Conservation (phyloP, 2,888 invertebrate species). For the Xestia xanthographa region DNA sequence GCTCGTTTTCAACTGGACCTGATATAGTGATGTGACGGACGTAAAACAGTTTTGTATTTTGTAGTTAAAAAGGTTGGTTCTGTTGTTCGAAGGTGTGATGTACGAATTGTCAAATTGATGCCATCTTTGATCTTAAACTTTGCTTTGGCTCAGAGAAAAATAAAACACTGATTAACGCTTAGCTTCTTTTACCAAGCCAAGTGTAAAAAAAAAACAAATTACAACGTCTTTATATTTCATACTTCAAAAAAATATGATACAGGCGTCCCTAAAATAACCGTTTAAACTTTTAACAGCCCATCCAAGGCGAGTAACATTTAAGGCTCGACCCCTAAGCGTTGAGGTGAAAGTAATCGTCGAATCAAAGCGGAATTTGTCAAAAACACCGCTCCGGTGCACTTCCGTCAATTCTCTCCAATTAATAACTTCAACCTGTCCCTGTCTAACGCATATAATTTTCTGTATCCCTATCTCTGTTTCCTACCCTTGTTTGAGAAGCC, state of each 20-base stretch:
- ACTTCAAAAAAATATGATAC: slow-evolving; percentile 62
- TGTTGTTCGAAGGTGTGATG: background rate
- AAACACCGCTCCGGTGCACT: slow-evolving; percentile 88
- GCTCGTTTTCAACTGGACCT: background rate
- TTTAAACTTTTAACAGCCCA: slow-evolving; percentile 71
- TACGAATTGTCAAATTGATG: background rate
- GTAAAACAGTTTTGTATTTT: background rate
- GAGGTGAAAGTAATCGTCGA: slow-evolving; percentile 89
- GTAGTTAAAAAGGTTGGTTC: too few species aligned
- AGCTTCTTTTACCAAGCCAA: slow-evolving; percentile 10
- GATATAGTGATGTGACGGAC: background rate
- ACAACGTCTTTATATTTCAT: slow-evolving; percentile 53
- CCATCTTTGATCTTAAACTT: background rate
- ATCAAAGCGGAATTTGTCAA: slow-evolving; percentile 91
- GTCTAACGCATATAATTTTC: slow-evolving; percentile 62
- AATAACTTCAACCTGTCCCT: slow-evolving; percentile 83
- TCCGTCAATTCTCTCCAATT: slow-evolving; percentile 90
- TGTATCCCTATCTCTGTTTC: slow-evolving; percentile 75
- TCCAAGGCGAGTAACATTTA: slow-evolving; percentile 77
- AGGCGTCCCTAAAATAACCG: slow-evolving; percentile 59
- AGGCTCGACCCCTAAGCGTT: slow-evolving; percentile 83
- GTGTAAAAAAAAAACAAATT: slow-evolving; percentile 29
- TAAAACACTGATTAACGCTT: background rate
- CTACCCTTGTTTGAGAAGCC: slow-evolving; percentile 89
- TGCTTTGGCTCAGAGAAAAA: background rate